Evolutionary conservation across 2,888 invertebrate genomes (phyloP).

Genomic region (Cryptocheilus praepositus): DNA sequence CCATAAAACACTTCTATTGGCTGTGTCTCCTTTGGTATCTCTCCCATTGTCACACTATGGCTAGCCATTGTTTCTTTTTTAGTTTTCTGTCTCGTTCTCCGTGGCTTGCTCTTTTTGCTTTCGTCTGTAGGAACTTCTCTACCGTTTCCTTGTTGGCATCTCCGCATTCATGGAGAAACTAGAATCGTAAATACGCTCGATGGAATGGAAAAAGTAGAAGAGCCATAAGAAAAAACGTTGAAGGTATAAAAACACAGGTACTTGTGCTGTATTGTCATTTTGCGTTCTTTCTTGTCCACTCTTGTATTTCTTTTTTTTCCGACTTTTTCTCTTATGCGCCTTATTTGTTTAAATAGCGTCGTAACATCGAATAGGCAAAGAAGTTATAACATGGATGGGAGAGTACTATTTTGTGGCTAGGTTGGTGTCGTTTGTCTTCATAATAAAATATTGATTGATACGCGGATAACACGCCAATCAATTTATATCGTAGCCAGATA

Average conservation of each 20-base stretch:
- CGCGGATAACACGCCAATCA: too few relatives aligned
- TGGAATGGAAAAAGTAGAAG: slow-evolving; percentile 1
- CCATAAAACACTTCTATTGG: slow-evolving; percentile 7
- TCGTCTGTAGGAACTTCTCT: not conserved
- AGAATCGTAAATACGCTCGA: too few relatives aligned
- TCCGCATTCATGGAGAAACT: not conserved
- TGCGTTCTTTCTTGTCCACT: slow-evolving; percentile 26
- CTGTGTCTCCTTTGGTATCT: not conserved
- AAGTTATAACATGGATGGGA: too few relatives aligned
- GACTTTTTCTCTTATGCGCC: too few relatives aligned
- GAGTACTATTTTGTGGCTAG: too few relatives aligned
- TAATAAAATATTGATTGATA: too few relatives aligned
- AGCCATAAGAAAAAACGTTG: not conserved
- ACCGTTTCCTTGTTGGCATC: not conserved
- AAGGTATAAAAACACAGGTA: not conserved
- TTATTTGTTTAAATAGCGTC: too few relatives aligned
- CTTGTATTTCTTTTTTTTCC: not conserved
- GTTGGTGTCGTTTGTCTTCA: too few relatives aligned
- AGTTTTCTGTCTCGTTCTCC: not conserved
- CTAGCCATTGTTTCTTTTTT: slow-evolving; percentile 26
- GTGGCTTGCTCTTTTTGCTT: slow-evolving; percentile 8
- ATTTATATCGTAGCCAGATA: too few relatives aligned
- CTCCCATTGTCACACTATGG: not conserved
- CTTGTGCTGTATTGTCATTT: slow-evolving; percentile 10
- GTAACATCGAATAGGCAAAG: too few relatives aligned